Base-by-base conservation (phyloP, 1,140 invertebrate species). In the Drosophila pruinosa region DNA sequence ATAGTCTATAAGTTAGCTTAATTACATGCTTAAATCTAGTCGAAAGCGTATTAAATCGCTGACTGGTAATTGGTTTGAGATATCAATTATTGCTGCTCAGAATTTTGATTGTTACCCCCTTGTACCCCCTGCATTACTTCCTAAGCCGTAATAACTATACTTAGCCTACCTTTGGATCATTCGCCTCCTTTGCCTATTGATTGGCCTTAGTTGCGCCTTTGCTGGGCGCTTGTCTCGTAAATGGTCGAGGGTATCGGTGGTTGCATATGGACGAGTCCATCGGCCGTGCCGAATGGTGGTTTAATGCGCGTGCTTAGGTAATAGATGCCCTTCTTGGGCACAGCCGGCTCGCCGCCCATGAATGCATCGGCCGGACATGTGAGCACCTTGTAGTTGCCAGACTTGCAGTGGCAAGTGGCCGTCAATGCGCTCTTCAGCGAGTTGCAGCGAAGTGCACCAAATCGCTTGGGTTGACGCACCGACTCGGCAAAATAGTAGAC, bases 401-500 rank as follows among this genome's bases (percentile, higher is more conserved):
- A 15, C 2, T 8, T 24, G 71, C 79, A 90, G 19, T 24, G 38
- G 54, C 89, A 89, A 4, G 65, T 72, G 45, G 63, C 56, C 26
- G 69, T 10, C 3, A 59, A 48, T 22, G 72, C 43, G 14, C 50
- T 69, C 8, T 58, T n/a, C n/a, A 38, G 26, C 8, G 70, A 69
- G 10, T 15, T 62, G 50, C 86, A 89, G 8, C 65, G 67, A 14
- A 85, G 19, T 0, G 79, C 89, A n/a, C 74, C 72, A 50, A 91
- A 91, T 1, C 58, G 26, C 15, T 62, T 59, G 19, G 89, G 77
- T 1, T 48, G 57, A 14, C 89, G 75, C 54, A 91, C 58, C 2
- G 89, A 89, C 53, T 91, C 82, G 3, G 69, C 89, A 53, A 90
- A 91, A 50, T 89, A 91, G 70, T 79, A 90, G 43, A 89, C 56